These are phyloP conservation scores for Peucedramus taeniatus DNA, from an alignment of 2,113 vertebrate species.

Conservation along the genomic window DNA sequence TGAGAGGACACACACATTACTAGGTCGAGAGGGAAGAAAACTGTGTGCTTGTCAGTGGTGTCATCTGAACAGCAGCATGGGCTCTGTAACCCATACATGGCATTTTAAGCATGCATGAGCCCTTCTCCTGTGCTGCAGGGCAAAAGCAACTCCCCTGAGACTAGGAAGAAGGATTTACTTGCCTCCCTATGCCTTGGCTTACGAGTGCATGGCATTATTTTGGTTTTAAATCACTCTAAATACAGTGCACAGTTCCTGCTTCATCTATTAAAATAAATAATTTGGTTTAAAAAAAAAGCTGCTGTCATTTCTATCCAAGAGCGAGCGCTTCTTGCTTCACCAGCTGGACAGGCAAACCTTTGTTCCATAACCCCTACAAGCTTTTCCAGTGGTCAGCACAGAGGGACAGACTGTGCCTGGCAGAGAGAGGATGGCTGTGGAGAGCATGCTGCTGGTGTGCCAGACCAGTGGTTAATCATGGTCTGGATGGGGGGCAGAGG, in stretches of 20 bases:
- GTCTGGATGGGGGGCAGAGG: not conserved
- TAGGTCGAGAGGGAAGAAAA: not conserved
- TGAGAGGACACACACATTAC: not conserved
- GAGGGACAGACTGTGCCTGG: not conserved
- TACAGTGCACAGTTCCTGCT: not conserved
- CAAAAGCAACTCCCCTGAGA: not conserved
- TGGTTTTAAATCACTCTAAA: not conserved
- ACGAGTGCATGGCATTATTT: not conserved
- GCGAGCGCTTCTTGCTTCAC: fast-evolving
- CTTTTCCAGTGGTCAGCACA: not conserved
- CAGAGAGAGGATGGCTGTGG: not conserved
- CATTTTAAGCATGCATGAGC: not conserved
- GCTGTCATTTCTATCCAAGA: not conserved
- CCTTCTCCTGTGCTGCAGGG: not conserved
- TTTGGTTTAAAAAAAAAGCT: not conserved
- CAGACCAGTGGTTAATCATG: fast-evolving
- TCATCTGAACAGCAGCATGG: not conserved
- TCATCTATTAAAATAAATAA: not conserved
- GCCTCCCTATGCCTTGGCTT: not conserved
- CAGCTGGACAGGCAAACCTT: not conserved
- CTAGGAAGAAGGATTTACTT: not conserved
- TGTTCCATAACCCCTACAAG: not conserved
- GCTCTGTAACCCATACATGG: not conserved
- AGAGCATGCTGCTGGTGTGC: fast-evolving
- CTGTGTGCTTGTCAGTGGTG: not conserved